phyloP scores from a whole-genome alignment of 2,888 invertebrate genomes.

The Amaurobius ferox region DNA sequence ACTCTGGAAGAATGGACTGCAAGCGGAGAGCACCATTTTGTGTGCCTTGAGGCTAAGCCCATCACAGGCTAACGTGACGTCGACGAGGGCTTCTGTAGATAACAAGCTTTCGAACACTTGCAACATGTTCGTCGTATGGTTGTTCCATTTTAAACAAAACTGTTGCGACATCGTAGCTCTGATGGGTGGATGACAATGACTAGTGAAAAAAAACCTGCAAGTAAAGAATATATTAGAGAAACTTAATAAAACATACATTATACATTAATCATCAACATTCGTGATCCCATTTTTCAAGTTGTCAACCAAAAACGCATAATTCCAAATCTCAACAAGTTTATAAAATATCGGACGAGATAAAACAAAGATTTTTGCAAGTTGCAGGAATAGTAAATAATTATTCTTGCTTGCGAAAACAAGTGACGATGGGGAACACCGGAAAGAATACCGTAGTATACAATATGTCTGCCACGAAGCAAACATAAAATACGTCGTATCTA shows the following conservation, averaged over 20 bases:
- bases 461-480: slow-evolving; percentile 19
- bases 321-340: no score
- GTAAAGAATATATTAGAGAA: no score
- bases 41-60: slow-evolving; percentile 94
- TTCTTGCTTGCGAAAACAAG: no score
- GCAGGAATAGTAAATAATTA: not conserved
- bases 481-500: not conserved
- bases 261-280: no score
- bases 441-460: slow-evolving; percentile 4
- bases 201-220: slow-evolving; percentile 63
- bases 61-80: slow-evolving; percentile 93
- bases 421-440: not conserved
- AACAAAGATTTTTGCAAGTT: no score
- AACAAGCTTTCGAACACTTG: slow-evolving; percentile 92
- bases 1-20: slow-evolving; percentile 94
- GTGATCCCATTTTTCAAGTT: no score
- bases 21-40: slow-evolving; percentile 94
- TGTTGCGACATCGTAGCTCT: slow-evolving; percentile 81
- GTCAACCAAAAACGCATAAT: no score
- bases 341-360: no score
- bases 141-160: slow-evolving; percentile 95
- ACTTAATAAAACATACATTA: no score
- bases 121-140: slow-evolving; percentile 92
- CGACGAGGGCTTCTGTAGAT: slow-evolving; percentile 92
- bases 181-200: slow-evolving; percentile 67